Conservation (phyloP, 2,888 invertebrate genomes). For the Lysandra coridon region DNA sequence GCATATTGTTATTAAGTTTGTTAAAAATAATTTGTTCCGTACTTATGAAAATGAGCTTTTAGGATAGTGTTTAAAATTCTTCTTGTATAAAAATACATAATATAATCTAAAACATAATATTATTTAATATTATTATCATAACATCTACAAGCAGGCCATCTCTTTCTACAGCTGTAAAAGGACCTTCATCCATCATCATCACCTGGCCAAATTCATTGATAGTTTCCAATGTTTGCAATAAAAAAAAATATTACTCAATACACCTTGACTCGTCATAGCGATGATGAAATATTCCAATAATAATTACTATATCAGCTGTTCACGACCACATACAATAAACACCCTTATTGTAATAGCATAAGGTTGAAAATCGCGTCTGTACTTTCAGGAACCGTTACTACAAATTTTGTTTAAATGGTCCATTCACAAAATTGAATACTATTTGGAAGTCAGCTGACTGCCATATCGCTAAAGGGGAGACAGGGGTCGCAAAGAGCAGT, state of each 20-base stretch:
- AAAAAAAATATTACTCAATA: background rate
- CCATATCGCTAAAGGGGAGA: constrained; percentile 36
- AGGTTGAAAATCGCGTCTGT: background rate
- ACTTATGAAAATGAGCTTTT: no score
- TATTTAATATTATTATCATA: no score
- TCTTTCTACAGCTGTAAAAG: no score
- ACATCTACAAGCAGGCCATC: no score
- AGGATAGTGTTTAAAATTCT: no score
- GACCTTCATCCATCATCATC: no score
- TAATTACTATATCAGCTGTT: constrained; percentile 16
- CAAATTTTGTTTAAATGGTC: constrained; percentile 32
- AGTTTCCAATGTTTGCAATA: background rate
- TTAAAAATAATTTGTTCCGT: no score
- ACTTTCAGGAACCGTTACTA: constrained; percentile 37
- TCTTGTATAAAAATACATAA: no score
- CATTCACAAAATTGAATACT: constrained; percentile 43
- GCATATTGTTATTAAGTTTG: no score
- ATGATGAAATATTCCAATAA: background rate
- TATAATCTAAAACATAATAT: no score
- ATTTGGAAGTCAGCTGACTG: constrained; percentile 44
- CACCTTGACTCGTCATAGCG: background rate
- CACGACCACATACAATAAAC: background rate
- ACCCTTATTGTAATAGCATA: background rate
- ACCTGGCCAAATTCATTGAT: no score
- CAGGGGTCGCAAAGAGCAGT: constrained; percentile 23